Evolutionary conservation across 2,888 invertebrate genomes (phyloP).

Genomic region (Torymus auratus): DNA sequence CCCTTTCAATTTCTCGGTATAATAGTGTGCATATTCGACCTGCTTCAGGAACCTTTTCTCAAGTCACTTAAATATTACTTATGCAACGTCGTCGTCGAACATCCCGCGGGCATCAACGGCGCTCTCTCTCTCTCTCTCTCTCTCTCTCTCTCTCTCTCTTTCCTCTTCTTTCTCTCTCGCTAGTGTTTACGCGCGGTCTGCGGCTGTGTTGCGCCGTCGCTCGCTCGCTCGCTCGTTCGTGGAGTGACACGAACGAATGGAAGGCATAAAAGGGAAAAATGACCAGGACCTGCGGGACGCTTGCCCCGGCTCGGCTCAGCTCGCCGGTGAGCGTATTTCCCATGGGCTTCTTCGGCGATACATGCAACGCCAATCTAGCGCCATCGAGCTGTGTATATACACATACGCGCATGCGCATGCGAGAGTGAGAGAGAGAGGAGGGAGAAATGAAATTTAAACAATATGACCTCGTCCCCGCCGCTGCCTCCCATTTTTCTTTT

Average conservation of each 20-base stretch:
- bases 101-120: slow-evolving; percentile 12
- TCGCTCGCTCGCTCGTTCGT: slow-evolving; percentile 24
- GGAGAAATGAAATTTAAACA: slow-evolving; percentile 70
- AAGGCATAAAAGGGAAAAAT: slow-evolving; percentile 75
- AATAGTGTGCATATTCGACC: slow-evolving; percentile 23
- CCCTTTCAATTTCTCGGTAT: background rate
- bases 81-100: slow-evolving; percentile 14
- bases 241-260: slow-evolving; percentile 72
- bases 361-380: slow-evolving; percentile 61
- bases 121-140: background rate
- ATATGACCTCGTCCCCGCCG: slow-evolving; percentile 52
- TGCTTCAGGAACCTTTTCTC: slow-evolving; percentile 50
- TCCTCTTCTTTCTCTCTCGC: slow-evolving; percentile 7
- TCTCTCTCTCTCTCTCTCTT: background rate
- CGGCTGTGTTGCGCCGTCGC: slow-evolving; percentile 18
- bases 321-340: slow-evolving; percentile 67
- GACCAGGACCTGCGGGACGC: slow-evolving; percentile 69
- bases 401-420: background rate
- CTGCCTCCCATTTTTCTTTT: background rate
- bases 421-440: slow-evolving; percentile 46
- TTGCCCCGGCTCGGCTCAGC: slow-evolving; percentile 56
- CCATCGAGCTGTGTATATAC: slow-evolving; percentile 32
- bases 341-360: slow-evolving; percentile 66
- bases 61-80: slow-evolving; percentile 54
- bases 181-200: slow-evolving; percentile 41